Evolutionary conservation across 1,140 invertebrate species (phyloP), one percentile per base, ranked within the genome.

Genomic region (Batillaria attramentaria): DNA sequence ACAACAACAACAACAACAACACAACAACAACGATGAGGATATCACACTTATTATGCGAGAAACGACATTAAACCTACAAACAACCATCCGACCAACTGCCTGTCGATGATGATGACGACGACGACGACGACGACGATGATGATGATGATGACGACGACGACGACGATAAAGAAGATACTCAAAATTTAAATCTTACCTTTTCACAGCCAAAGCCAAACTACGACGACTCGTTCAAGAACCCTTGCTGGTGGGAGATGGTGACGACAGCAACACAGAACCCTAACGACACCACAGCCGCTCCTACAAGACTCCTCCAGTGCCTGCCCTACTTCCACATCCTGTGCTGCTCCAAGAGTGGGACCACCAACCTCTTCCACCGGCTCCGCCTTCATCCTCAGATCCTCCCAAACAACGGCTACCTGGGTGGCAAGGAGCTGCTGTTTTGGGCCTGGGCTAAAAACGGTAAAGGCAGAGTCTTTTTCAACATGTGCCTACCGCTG

Each of bases 361-460:
- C 86, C 10, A 89, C 87, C 0, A 86, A 89, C 73, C 80, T 89
- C 6, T 87, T 82, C 60, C 46, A 66, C 46, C 80, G 84, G n/a
- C 77, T 89, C 24, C 66, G 81, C 0, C 35, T 75, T 41, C 87
- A 89, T 72, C 87, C 85, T 16, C 70, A 86, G 41, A 81, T 87
- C 31, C 43, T 86, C 3, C 73, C 65, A 33, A 87, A 86, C 69
- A 42, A 73, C 31, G 87, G 83, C 2, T n/a, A 8, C 57, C 16
- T 83, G 1, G 37, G 85, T 3, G 41, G 84, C 13, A 88, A 88
- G 78, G 87, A 88, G 66, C 85, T 84, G 1, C 77, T 83, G 75
- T 88, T 83, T 83, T 87, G 87, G 87, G 81, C 83, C 35, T 88
- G 86, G 86, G 70, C 50, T 69, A 75, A 84, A 79, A 87, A 87